Base-by-base conservation (phyloP, 1,140 invertebrate species). In the Penaeus japonicus region DNA sequence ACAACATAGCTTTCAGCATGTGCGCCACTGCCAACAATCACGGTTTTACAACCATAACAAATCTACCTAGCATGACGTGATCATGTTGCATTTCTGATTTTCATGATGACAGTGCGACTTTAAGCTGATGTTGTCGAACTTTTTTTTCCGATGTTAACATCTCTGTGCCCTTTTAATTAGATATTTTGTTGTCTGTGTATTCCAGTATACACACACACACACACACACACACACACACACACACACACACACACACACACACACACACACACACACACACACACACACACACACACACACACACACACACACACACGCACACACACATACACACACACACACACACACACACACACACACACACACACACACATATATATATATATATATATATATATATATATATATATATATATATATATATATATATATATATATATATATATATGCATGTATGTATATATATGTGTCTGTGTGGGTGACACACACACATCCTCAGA, bases 361-460 rank as follows among this genome's bases (percentile, higher is more conserved):
- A 65, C 5, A 20, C 22, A 20, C 22, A 65, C n/a, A n/a, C n/a
- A n/a, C n/a, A 5, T 15, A 65, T 65, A 27, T 4, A 24, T 65
- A 24, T 65, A 17, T 65, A 65, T 65, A 65, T 65, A n/a, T 65
- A 65, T 65, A 65, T 65, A 65, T 65, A 65, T 12, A 5, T 12
- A 65, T 65, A 65, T 65, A 65, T 65, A 65, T 65, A 65, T 65
- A 65, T 65, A 65, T 65, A 65, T 65, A 65, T 65, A 65, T 65
- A 20, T 65, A 73, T 73, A 73, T n/a, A 27, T 73, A 73, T n/a
- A 73, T 73, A 20, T 65, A 65, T 65, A 7, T 65, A 5, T 65
- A 7, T 20, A 7, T 65, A 7, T 65, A 7, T 65, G 10, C 30
- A 65, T 65, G 27, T 65, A 17, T 65, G 4, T 24, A 3, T 65